Conservation (phyloP, 2,888 invertebrate species). For the Sarcophaga carnaria region DNA sequence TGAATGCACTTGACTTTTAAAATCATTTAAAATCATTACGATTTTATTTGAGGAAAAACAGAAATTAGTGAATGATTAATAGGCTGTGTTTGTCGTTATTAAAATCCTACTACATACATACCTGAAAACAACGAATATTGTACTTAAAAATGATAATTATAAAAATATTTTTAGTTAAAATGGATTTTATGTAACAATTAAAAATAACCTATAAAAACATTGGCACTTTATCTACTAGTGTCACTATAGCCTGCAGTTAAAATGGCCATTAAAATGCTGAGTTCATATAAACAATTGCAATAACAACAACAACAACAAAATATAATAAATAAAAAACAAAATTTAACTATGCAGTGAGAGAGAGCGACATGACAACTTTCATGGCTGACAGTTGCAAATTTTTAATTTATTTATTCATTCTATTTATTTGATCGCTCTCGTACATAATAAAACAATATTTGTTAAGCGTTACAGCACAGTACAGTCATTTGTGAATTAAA, state of each 20-base stretch:
- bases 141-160: background rate
- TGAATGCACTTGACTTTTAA: no score
- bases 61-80: no score
- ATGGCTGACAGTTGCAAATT: constrained; percentile 31
- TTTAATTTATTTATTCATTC: constrained; percentile 17
- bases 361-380: constrained; percentile 6
- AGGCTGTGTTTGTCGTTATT: no score
- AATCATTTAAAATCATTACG: no score
- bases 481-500: no score
- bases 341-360: no score
- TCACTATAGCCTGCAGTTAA: constrained; percentile 14
- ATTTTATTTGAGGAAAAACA: no score
- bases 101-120: no score
- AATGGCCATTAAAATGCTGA: constrained; percentile 26
- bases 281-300: constrained; percentile 13
- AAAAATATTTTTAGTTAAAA: constrained; percentile 15
- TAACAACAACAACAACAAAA: background rate
- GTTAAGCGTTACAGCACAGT: background rate
- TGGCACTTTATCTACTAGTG: background rate
- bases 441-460: background rate
- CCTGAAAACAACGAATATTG: no score
- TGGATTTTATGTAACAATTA: constrained; percentile 19
- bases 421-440: background rate
- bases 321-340: no score
- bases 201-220: constrained; percentile 19